Base-by-base conservation (phyloP, 1,140 invertebrate genomes). In the Solen grandis region DNA sequence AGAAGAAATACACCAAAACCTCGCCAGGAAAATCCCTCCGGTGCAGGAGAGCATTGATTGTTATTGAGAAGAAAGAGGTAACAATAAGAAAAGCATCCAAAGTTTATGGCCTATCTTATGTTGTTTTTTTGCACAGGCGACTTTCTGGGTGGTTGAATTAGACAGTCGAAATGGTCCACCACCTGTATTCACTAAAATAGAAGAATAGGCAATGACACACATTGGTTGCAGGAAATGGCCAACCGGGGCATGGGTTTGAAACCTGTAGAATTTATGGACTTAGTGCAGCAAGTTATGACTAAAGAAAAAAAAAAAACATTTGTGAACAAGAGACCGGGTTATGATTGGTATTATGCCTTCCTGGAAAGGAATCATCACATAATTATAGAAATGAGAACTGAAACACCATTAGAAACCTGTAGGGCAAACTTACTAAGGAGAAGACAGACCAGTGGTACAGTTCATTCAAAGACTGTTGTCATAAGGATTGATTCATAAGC, bases 161-260 rank as follows among this genome's bases (percentile, higher is more conserved):
- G 60, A 76, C 19, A 52, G 31, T 16, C 63, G 52, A 66, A 68
- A 55, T 54, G 62, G 62, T n/a, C 62, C 60, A 19, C 29, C n/a
- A 19, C 60, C 63, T 16, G 50, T 68, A 13, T 77, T 77, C 35
- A 70, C 10, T 57, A 50, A 31, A 16, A 8, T 14, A 31, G 77
- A 72, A 27, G 68, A 72, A 36, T 41, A 59, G 36, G 33, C 10
- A 50, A 57, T 80, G 38, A 36, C 66, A 0, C n/a, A n/a, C 8
- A 50, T 10, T 80, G 22, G 31, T 38, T 80, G 5, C 25, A 14
- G 19, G 66, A 80, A 50, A 80, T 72, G 55, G 66, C 54, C 33
- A 25, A 41, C 10, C 22, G 77, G 29, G 41, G 77, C 10, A 72
- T 80, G 77, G 77, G 65, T 2, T 31, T 80, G 19, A 70, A 46